phyloP scores from a whole-genome alignment of 2,113 vertebrate species.

The Plestiodon gilberti region DNA sequence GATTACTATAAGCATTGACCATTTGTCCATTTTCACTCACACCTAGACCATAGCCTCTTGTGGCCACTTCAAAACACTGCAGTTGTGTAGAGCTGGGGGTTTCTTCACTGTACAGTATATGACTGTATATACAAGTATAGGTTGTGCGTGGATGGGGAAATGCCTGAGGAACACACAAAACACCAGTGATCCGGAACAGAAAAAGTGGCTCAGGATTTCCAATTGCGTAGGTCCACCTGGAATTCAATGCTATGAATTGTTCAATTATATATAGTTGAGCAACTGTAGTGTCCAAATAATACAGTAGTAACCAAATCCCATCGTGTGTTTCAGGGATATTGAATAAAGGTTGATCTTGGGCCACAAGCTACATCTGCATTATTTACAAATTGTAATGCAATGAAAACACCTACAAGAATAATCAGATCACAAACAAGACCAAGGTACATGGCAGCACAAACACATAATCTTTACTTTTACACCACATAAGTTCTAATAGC shows the following conservation, averaged over 20 bases:
- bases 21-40: neutral
- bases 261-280: neutral
- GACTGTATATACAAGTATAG: neutral
- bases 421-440: neutral
- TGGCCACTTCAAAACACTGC: neutral
- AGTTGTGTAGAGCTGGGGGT: too few relatives aligned
- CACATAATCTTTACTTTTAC: neutral
- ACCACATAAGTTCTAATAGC: neutral
- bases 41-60: neutral
- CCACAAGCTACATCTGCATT: neutral
- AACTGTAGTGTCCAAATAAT: neutral
- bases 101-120: too few relatives aligned
- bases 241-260: neutral
- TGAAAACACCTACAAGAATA: neutral
- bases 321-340: neutral
- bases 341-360: neutral
- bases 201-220: neutral
- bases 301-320: neutral
- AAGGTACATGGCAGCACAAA: neutral
- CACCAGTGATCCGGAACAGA: neutral
- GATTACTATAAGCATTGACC: neutral
- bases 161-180: neutral
- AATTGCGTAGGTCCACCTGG: too few relatives aligned
- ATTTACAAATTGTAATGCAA: neutral
- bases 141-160: neutral